Percentiles rank a stretch among this genome's conserved stretches.
Conservation (phyloP, 1,140 invertebrate species). For the Arion vulgaris region DNA sequence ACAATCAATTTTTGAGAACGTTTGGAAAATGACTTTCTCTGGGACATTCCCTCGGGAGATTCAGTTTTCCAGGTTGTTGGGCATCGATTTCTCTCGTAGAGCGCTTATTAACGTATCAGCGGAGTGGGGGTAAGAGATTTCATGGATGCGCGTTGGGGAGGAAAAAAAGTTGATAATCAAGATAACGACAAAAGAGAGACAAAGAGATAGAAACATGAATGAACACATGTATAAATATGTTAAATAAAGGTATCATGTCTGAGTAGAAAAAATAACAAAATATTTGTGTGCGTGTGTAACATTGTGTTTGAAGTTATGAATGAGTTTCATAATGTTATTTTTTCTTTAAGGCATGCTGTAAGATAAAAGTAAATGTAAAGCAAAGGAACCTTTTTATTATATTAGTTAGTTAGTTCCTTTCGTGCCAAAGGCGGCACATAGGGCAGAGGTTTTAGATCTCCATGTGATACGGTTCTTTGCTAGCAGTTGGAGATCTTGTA, state of each 20-base stretch:
- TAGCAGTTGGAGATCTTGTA: too few relatives aligned
- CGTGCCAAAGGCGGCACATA: too few relatives aligned
- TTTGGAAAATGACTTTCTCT: slow-evolving; percentile 18
- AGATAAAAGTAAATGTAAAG: too few relatives aligned
- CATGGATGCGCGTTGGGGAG: neutral
- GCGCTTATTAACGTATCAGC: neutral
- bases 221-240: neutral
- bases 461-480: too few relatives aligned
- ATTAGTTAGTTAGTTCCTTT: too few relatives aligned
- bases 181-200: neutral
- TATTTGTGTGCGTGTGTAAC: too few relatives aligned
- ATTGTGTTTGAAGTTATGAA: too few relatives aligned
- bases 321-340: too few relatives aligned
- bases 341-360: too few relatives aligned
- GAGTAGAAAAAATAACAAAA: neutral
- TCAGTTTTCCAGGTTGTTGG: neutral
- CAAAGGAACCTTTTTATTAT: too few relatives aligned
- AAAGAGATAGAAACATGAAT: neutral
- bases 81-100: neutral
- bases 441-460: too few relatives aligned
- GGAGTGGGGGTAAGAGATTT: neutral
- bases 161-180: neutral
- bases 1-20: slow-evolving; percentile 7
- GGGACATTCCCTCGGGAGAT: neutral
- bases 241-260: neutral